Conservation (phyloP, 1,140 invertebrate genomes). For the Cepaea nemoralis region DNA sequence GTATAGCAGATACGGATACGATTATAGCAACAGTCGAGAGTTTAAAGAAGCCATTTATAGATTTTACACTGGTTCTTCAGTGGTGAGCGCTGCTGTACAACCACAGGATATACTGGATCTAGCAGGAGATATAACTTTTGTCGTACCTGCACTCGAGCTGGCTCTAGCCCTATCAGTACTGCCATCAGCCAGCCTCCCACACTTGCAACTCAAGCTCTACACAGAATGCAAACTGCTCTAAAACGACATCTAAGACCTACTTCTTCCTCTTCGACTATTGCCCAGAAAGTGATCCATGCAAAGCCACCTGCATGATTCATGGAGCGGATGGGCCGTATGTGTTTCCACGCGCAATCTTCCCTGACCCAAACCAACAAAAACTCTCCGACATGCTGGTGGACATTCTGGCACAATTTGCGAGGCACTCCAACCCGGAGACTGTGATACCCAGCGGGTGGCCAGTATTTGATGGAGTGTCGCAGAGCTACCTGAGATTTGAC, state of each 20-base stretch:
- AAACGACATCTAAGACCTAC: background rate
- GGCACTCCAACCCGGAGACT: background rate
- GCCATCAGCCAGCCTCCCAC: too few relatives aligned
- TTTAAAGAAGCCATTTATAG: background rate
- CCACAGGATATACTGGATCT: constrained; percentile 8
- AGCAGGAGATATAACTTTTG: constrained; percentile 5
- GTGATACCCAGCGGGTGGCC: constrained; percentile 7
- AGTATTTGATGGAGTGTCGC: background rate
- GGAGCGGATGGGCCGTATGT: background rate
- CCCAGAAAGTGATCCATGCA: background rate
- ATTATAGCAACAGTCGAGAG: background rate
- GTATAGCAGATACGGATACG: background rate
- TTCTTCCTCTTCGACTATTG: constrained; percentile 35
- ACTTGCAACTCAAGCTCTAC: background rate
- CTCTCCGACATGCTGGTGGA: constrained; percentile 22
- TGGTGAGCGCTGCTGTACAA: background rate
- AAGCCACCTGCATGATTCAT: background rate
- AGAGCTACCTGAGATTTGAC: background rate
- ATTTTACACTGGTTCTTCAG: constrained; percentile 17
- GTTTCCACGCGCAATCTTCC: background rate
- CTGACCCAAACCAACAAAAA: background rate
- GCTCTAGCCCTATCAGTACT: constrained; percentile 15
- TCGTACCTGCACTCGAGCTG: constrained; percentile 21
- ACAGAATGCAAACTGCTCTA: background rate
- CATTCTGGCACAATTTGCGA: constrained; percentile 13